Evolutionary conservation across 2,888 invertebrate species (phyloP), one percentile per base, ranked within the genome.

Genomic region (Cyrtodaria siliqua): DNA sequence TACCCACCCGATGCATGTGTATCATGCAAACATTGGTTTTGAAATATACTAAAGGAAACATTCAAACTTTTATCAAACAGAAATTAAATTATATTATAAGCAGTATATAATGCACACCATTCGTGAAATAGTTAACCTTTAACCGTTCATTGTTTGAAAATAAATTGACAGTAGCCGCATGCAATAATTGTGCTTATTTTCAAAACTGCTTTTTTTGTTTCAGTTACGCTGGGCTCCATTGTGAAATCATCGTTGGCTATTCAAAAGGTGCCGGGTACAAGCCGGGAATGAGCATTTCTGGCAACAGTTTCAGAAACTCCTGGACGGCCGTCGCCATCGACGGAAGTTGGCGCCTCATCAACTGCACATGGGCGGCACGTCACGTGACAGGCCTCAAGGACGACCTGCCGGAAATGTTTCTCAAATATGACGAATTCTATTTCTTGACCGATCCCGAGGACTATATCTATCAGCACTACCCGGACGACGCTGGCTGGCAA

Each of bases 301-400:
- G 93, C 53, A 87, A 86, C 55, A 49, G 86, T 14, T 99, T 99
- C 94, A 94, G 99, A 26, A 99, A 99, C 94, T 99, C 99, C 0
- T 99, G 99, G 99, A 99, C 99, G 92, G 99, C 99, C 0, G 99
- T 99, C 4, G 98, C 96, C 93, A 97, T 99, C 23, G 99, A 99
- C 0, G 98, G 99, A 0, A 97, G 98, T 0, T 99, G 99, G 99
- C 95, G 99, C 67, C 98, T 99, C 93, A 98, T 99, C 16, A 99
- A 99, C 94, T 99, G 99, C 93, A 99, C 99, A 93, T 99, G 99
- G 99, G 99, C 99, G 1, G 99, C 99, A 0, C 94, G 99, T 67
- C 99, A 89, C 60, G 89, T 90, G 69, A 88, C 89, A 9, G 89
- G 90, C 6, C 87, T 87, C 71, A 87, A 87, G 61, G 89, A 90